Percentiles rank a stretch among this genome's conserved stretches.
These are phyloP conservation scores for Phrynosoma platyrhinos DNA, from an alignment of 2,113 vertebrate genomes.

Conservation along the genomic window DNA sequence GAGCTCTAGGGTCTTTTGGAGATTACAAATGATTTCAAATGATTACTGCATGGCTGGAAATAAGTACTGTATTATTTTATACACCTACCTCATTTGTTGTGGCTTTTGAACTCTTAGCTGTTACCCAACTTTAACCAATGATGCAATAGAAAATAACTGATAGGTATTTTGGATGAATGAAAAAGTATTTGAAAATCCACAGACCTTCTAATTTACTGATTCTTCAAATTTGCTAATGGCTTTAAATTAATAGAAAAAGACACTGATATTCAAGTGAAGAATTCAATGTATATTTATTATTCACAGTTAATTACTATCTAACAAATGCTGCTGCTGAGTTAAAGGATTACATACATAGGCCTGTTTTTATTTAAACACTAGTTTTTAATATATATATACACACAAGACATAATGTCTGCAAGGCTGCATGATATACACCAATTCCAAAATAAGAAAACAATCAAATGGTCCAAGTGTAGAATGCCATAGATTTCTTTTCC, in stretches of 20 bases:
- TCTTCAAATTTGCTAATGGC: rapidly evolving
- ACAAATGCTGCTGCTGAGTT: conserved; percentile 84
- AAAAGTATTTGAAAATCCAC: neutral
- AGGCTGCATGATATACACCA: conserved; percentile 88
- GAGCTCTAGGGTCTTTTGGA: neutral
- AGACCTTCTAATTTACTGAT: neutral
- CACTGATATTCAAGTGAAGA: conserved; percentile 79
- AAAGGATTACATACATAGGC: conserved; percentile 87
- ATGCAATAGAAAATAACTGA: neutral
- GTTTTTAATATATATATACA: conserved; percentile 86
- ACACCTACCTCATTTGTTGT: neutral
- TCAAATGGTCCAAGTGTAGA: conserved; percentile 84
- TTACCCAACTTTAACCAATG: neutral
- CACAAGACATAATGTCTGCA: conserved; percentile 85
- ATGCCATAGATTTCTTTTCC: conserved; percentile 77
- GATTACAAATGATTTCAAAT: neutral
- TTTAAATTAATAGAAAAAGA: conserved; percentile 59
- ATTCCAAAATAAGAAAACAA: conserved; percentile 85
- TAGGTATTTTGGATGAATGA: neutral
- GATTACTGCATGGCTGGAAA: neutral
- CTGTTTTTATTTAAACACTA: conserved; percentile 86
- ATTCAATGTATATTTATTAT: conserved; percentile 85
- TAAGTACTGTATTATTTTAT: neutral
- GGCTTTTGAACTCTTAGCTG: neutral
- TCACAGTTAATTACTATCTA: conserved; percentile 89